phyloP scores from a whole-genome alignment of 2,888 invertebrate species.

The Mythimna vitellina region DNA sequence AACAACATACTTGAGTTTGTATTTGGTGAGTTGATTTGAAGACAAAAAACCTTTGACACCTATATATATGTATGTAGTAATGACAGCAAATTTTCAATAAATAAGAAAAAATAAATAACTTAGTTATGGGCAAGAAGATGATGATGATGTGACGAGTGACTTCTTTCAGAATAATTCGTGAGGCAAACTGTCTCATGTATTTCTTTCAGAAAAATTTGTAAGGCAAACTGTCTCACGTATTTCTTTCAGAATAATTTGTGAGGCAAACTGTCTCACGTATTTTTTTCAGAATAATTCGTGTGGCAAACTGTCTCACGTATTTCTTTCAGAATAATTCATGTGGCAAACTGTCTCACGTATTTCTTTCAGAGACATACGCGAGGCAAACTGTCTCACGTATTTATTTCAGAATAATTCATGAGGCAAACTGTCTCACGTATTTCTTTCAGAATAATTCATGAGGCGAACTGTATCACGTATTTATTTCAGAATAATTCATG shows the following conservation, averaged over 20 bases:
- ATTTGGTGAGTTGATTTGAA: constrained; percentile 90
- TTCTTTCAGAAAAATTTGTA: neutral
- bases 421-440: no score
- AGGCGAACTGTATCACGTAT: no score
- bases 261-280: no score
- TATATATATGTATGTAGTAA: no score
- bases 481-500: neutral
- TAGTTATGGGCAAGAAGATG: neutral
- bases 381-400: no score
- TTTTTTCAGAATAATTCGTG: neutral
- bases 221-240: no score
- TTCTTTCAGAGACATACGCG: neutral
- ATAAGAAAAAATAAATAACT: no score
- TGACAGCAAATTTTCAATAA: no score
- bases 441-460: neutral
- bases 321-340: neutral
- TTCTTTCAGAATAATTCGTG: neutral
- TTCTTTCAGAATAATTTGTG: neutral
- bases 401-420: neutral
- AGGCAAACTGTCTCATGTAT: no score
- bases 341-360: no score
- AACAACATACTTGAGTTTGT: constrained; percentile 96
- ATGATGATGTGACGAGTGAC: neutral
- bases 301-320: no score
- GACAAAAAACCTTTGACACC: no score